Conservation (phyloP, 2,888 invertebrate species). For the Epirrhoe alternata region DNA sequence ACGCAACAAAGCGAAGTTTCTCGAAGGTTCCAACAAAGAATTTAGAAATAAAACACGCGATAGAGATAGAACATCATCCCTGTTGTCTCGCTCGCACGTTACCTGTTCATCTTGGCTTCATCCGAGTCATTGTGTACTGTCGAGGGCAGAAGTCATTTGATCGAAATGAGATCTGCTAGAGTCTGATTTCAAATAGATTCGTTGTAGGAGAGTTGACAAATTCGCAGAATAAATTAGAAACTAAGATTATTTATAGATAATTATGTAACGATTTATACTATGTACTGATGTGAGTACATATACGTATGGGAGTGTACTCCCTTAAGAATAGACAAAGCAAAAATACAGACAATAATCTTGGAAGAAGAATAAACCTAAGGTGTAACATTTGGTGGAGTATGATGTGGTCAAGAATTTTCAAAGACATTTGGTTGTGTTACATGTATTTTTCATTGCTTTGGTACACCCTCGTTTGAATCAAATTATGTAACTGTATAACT, state of each 20-base stretch:
- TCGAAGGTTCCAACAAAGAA: conserved; percentile 20
- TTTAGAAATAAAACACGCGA: conserved; percentile 21
- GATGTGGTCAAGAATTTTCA: too few species aligned
- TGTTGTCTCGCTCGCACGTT: conserved; percentile 46
- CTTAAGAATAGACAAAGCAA: too few species aligned
- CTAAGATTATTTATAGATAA: not conserved
- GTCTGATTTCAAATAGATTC: conserved; percentile 5
- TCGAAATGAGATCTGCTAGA: conserved; percentile 18
- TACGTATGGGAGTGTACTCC: too few species aligned
- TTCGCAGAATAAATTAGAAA: not conserved
- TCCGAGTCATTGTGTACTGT: conserved; percentile 29
- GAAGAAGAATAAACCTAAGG: too few species aligned
- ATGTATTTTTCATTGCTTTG: too few species aligned
- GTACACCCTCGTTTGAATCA: too few species aligned
- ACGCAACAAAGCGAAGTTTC: conserved; percentile 15
- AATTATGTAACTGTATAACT: too few species aligned
- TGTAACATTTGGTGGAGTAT: too few species aligned
- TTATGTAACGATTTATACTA: not conserved
- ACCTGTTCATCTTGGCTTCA: conserved; percentile 34
- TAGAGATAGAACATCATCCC: conserved; percentile 17
- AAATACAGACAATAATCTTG: too few species aligned
- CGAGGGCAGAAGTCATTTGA: conserved; percentile 22
- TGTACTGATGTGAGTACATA: not conserved
- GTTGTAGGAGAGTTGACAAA: not conserved
- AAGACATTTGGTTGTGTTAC: too few species aligned